Evolutionary conservation across 1,140 invertebrate genomes (phyloP).

Genomic region (Pogonomyrmex barbatus): DNA sequence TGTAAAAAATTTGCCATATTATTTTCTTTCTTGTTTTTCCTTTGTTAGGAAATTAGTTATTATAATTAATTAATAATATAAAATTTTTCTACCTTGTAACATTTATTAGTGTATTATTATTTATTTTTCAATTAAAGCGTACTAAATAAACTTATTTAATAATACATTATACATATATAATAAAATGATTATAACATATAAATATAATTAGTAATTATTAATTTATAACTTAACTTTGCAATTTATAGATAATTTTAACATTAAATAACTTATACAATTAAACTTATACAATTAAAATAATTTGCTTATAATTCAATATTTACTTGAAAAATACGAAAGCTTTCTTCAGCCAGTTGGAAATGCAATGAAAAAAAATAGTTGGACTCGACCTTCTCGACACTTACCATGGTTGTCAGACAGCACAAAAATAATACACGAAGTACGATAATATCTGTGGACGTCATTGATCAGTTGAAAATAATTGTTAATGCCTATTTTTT

Average conservation of each 20-base stretch:
- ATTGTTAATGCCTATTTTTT: constrained; percentile 27
- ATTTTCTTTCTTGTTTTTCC: background rate
- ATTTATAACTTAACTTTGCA: background rate
- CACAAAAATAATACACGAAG: constrained; percentile 66
- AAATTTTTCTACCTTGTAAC: background rate
- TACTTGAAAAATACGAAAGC: background rate
- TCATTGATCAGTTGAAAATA: constrained; percentile 64
- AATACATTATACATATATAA: background rate
- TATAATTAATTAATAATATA: background rate
- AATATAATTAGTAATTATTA: background rate
- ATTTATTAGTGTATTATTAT: background rate
- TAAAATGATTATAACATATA: background rate
- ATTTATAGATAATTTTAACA: background rate
- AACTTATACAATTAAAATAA: background rate
- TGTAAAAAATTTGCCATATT: background rate
- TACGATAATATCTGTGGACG: constrained; percentile 65
- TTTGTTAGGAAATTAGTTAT: background rate
- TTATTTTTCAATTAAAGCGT: background rate
- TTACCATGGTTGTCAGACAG: constrained; percentile 52
- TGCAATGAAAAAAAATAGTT: background rate
- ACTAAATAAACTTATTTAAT: background rate
- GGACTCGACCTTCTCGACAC: background rate
- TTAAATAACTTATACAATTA: background rate
- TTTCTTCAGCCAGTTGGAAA: background rate
- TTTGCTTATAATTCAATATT: background rate